Evolutionary conservation across 2,113 vertebrate species (phyloP), one percentile per base, ranked within the genome.

Genomic region (Ondatra zibethicus): DNA sequence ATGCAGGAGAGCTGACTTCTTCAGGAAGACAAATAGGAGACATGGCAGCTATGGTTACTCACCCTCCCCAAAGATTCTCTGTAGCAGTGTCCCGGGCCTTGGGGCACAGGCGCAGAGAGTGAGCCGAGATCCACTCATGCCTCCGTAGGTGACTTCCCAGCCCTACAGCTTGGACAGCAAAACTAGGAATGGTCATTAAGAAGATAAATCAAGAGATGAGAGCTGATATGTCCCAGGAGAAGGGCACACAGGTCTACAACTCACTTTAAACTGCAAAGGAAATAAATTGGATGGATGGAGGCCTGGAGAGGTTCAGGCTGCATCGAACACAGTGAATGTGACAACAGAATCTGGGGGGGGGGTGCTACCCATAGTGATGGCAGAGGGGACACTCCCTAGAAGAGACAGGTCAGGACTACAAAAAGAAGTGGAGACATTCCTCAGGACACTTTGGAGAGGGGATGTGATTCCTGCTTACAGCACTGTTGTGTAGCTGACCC

Each of bases 191-290:
- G 50, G 65, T 33, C 12, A 84, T 33, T 93, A 85, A 17, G 47
- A 88, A 76, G 85, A 94, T 65, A 92, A 94, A 73, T 61, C 72
- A 61, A 91, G 78, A 39, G 42, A 63, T 16, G 33, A 58, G 36
- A 9, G 47, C 39, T 45, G 63, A 65, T n/a, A 3, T 6, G 1
- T 58, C 61, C 9, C 11, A 75, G 25, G 31, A 42, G 47, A 68
- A 63, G 17, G 13, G 55, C 52, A 5, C 14, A 1, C 47, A 0
- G 27, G 33, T 66, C 68, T 95, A n/a, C 0, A 29, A 29, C 31
- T 73, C n/a, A 93, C 73, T 91, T 42, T n/a, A n/a, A 94, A 92
- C 39, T 17, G 47, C 58, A 33, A 45, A n/a, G 58, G 39, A 76
- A 39, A 70, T 45, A 3, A 73, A 80, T 13, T 14, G 42, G 66